phyloP scores from a whole-genome alignment of 2,113 vertebrate genomes.

The Forbesichthys agassizii region DNA sequence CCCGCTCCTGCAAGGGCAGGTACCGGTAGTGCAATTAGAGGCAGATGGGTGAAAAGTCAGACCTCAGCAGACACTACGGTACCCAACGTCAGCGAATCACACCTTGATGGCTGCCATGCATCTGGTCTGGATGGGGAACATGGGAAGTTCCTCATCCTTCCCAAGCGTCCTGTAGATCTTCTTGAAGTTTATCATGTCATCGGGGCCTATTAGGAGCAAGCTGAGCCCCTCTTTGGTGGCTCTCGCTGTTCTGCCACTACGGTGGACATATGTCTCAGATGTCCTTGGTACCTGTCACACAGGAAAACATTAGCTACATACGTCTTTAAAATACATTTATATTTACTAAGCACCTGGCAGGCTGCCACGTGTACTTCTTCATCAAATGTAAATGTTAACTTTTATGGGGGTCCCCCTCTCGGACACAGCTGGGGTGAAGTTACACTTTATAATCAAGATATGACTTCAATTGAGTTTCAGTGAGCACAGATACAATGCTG shows the following conservation, averaged over 20 bases:
- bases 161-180: slow-evolving; percentile 89
- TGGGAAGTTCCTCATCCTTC: slow-evolving; percentile 88
- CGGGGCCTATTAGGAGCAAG: slow-evolving; percentile 88
- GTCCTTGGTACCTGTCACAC: slow-evolving; percentile 89
- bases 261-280: slow-evolving; percentile 91
- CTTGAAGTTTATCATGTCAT: slow-evolving; percentile 89
- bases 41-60: not conserved
- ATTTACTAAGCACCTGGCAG: too few species aligned
- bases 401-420: too few species aligned
- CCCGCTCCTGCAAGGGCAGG: slow-evolving; percentile 79
- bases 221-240: slow-evolving; percentile 89
- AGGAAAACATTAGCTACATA: not conserved
- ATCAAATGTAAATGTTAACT: too few species aligned
- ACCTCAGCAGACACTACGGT: not conserved
- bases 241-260: slow-evolving; percentile 92
- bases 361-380: too few species aligned
- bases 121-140: slow-evolving; percentile 87
- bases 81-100: not conserved
- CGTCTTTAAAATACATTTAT: not conserved
- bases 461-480: not conserved
- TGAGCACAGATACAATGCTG: not conserved
- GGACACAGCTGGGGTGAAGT: too few species aligned
- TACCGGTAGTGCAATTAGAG: not conserved
- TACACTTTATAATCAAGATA: too few species aligned
- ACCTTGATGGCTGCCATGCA: slow-evolving; percentile 90